Percentiles rank a stretch among this genome's conserved stretches.
Conservation (phyloP, 2,888 invertebrate species). For the Rhogogaster chlorosoma region DNA sequence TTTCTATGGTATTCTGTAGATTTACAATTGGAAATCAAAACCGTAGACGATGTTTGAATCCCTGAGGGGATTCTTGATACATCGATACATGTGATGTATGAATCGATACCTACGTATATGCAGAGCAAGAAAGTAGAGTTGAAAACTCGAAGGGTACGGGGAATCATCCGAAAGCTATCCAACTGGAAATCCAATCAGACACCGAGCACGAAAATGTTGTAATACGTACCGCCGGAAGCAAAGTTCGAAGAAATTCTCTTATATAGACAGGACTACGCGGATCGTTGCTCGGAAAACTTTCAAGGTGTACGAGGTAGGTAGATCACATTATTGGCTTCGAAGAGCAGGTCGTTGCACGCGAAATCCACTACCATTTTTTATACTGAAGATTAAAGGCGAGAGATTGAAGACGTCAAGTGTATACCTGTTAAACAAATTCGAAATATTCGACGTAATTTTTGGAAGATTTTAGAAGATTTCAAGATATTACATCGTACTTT, state of each 20-base stretch:
- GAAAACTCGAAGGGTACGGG: background rate
- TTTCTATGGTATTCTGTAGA: background rate
- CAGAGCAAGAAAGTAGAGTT: conserved; percentile 7
- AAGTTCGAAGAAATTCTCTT: conserved; percentile 22
- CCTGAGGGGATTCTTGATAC: background rate
- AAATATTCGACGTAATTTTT: too few relatives aligned
- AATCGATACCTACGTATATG: background rate
- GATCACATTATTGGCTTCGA: background rate
- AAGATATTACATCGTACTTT: background rate
- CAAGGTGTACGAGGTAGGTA: background rate
- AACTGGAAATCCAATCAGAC: conserved; percentile 44
- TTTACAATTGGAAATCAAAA: background rate
- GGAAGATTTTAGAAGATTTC: background rate
- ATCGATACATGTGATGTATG: background rate
- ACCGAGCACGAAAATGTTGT: conserved; percentile 28
- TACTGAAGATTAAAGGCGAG: background rate
- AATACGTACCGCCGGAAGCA: conserved; percentile 26
- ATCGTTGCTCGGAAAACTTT: background rate
- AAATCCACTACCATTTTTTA: background rate
- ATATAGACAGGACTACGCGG: background rate
- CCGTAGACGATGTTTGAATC: background rate
- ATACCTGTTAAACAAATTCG: background rate
- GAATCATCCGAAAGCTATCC: conserved; percentile 29
- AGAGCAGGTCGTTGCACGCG: background rate
- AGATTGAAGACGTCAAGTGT: too few relatives aligned